Evolutionary conservation across 2,888 invertebrate genomes (phyloP).

Genomic region (Cheilosia vulpina): DNA sequence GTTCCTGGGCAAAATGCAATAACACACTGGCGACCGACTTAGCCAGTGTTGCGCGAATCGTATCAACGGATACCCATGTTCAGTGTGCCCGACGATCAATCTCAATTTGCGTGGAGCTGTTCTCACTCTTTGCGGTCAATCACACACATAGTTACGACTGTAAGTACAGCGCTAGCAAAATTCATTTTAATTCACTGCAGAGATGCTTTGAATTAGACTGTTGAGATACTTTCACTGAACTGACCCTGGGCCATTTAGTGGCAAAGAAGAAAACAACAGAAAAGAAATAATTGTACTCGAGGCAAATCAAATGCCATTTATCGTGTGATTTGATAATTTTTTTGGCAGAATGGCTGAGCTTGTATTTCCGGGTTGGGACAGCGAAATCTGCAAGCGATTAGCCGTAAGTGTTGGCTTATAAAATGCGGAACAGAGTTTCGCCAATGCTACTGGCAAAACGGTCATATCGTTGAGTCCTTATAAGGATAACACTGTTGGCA

Average conservation of each 20-base stretch:
- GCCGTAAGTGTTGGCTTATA: too few species aligned
- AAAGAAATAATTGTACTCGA: not conserved
- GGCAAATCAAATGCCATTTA: slow-evolving; percentile 14
- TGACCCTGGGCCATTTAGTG: slow-evolving; percentile 49
- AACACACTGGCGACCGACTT: slow-evolving; percentile 40
- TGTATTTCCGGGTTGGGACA: slow-evolving; percentile 27
- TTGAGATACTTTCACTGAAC: slow-evolving; percentile 51
- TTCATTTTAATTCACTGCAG: slow-evolving; percentile 6
- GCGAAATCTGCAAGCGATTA: not conserved
- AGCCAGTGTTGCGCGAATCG: slow-evolving; percentile 38
- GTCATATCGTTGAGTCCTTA: too few species aligned
- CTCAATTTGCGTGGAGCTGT: slow-evolving; percentile 68
- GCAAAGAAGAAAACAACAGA: slow-evolving; percentile 4
- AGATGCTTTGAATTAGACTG: slow-evolving; percentile 32
- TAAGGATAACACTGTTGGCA: too few species aligned
- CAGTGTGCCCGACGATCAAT: slow-evolving; percentile 36
- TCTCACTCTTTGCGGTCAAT: slow-evolving; percentile 57
- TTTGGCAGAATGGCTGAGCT: not conserved
- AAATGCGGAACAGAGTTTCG: too few species aligned
- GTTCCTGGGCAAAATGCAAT: slow-evolving; percentile 41
- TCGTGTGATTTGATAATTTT: slow-evolving; percentile 2
- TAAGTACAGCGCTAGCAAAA: not conserved
- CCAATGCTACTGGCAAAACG: too few species aligned
- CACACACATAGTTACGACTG: slow-evolving; percentile 9
- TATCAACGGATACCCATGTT: slow-evolving; percentile 8